Percentiles rank a stretch among this genome's conserved stretches.
Conservation (phyloP, 2,113 vertebrate genomes). For the Prochilodus magdalenae region DNA sequence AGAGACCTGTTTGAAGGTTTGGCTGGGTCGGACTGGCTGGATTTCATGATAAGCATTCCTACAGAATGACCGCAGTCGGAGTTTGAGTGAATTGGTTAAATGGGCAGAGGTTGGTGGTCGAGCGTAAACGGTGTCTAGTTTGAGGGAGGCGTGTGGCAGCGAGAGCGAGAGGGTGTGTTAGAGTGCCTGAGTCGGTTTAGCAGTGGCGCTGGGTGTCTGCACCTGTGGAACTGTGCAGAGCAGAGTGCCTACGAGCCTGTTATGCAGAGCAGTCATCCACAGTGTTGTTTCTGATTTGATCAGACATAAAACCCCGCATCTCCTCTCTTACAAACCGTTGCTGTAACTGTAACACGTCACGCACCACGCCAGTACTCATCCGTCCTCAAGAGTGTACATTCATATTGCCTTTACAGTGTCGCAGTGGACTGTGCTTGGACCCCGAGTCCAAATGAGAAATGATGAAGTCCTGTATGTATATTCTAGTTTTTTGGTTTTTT, state of each 20-base stretch:
- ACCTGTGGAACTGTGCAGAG: not conserved
- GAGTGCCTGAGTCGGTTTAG: constrained; percentile 12
- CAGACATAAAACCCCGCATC: constrained; percentile 1
- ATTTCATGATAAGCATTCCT: constrained; percentile 9
- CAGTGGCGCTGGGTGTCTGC: constrained; percentile 1
- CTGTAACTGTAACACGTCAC: constrained; percentile 9
- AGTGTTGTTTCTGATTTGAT: not conserved
- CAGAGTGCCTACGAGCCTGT: constrained; percentile 6
- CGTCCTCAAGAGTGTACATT: constrained; percentile 43
- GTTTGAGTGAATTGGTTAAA: not conserved
- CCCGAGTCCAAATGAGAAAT: constrained; percentile 24
- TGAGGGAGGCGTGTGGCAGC: not conserved
- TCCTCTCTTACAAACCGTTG: not conserved
- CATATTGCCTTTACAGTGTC: constrained; percentile 52
- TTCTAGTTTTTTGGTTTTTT: constrained; percentile 40
- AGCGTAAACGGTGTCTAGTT: not conserved
- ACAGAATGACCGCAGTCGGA: not conserved
- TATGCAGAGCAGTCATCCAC: not conserved
- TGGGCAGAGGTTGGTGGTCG: not conserved
- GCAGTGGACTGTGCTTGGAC: constrained; percentile 36
- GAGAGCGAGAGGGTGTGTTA: not conserved
- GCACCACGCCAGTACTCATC: constrained; percentile 5
- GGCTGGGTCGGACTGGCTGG: not conserved
- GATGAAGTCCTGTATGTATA: constrained; percentile 40
- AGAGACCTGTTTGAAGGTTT: not conserved